These are phyloP conservation scores for Oxycera nigricornis DNA, from an alignment of 2,888 invertebrate genomes.

Conservation along the genomic window DNA sequence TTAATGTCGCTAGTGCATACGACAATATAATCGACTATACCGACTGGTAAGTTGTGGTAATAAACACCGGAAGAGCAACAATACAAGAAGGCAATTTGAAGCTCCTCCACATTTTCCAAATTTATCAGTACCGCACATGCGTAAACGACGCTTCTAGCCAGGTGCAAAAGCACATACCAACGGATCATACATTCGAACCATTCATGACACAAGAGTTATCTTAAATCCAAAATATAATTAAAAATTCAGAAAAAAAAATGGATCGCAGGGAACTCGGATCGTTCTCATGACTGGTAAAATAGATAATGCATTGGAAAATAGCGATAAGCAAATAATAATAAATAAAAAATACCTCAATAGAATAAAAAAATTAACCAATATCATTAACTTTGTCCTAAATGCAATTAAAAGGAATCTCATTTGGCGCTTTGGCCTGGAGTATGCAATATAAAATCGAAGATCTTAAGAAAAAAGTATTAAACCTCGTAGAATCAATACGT, in stretches of 20 bases:
- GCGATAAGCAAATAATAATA: background rate
- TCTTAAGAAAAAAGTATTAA: conserved; percentile 44
- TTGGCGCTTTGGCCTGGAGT: background rate
- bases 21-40: too few relatives aligned
- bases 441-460: conserved; percentile 43
- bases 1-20: too few relatives aligned
- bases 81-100: background rate
- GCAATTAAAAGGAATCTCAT: background rate
- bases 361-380: background rate
- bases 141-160: background rate
- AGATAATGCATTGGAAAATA: too few relatives aligned
- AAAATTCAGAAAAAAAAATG: too few relatives aligned
- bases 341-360: background rate
- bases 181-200: background rate
- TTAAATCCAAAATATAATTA: background rate
- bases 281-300: too few relatives aligned
- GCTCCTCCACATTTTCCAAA: background rate
- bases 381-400: background rate
- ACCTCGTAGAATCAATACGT: conserved; percentile 45
- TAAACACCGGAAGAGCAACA: background rate
- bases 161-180: background rate
- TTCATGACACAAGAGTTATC: background rate
- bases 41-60: background rate
- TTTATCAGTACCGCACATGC: too few relatives aligned
- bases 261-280: too few relatives aligned